phyloP scores from a whole-genome alignment of 2,113 vertebrate genomes.

The Brachypteracias leptosomus region DNA sequence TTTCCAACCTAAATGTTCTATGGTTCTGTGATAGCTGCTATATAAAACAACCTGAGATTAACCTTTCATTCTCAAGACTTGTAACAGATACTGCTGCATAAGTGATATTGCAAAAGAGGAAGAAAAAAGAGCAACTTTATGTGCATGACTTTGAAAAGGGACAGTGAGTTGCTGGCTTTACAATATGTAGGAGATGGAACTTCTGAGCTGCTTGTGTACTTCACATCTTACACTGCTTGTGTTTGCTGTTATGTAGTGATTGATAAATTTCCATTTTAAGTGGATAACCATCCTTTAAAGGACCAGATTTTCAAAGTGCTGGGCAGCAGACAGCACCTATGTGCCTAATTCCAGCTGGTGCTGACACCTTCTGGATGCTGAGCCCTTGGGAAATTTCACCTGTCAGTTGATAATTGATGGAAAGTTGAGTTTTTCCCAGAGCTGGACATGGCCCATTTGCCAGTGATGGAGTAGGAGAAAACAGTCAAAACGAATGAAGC shows the following conservation, averaged over 20 bases:
- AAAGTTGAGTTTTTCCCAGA: not conserved
- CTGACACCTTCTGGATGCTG: not conserved
- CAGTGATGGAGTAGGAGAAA: not conserved
- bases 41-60: not conserved
- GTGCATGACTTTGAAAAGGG: not conserved
- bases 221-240: not conserved
- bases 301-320: rapidly evolving
- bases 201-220: not conserved
- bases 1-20: too few species aligned
- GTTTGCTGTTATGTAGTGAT: not conserved
- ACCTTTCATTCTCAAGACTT: not conserved
- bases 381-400: not conserved
- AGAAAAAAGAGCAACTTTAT: not conserved
- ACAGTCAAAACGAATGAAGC: not conserved
- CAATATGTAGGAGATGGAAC: not conserved
- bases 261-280: not conserved
- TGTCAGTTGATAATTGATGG: not conserved
- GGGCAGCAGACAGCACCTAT: not conserved
- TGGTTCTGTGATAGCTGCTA: not conserved
- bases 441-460: not conserved
- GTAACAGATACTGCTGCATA: not conserved
- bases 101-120: not conserved
- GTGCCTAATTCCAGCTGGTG: not conserved
- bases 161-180: not conserved
- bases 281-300: not conserved